phyloP scores from a whole-genome alignment of 2,113 vertebrate genomes.

The Opisthocomus hoazin region DNA sequence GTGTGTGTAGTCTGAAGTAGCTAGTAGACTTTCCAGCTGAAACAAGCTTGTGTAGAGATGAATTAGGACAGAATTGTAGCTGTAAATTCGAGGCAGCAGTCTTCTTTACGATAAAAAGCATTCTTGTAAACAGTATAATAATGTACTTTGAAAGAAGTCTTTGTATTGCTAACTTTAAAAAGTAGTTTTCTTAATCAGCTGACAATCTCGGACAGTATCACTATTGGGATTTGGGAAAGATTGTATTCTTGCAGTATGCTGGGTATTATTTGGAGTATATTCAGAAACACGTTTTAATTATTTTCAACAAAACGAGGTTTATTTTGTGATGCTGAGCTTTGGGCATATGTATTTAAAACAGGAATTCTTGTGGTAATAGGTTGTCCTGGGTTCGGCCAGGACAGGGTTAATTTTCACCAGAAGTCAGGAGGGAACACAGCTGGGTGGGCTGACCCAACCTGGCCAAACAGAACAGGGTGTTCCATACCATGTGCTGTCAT shows the following conservation, averaged over 20 bases:
- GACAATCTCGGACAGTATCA: neutral
- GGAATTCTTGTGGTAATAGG: neutral
- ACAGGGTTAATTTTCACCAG: no score
- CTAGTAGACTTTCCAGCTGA: neutral
- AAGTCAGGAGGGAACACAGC: no score
- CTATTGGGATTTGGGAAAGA: neutral
- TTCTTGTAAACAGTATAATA: neutral
- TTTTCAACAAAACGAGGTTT: neutral
- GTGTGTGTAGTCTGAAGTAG: neutral
- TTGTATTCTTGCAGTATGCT: neutral
- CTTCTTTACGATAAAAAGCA: neutral
- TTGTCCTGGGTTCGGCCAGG: no score
- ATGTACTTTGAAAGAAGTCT: neutral
- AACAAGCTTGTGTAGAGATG: neutral
- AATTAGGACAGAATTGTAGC: neutral
- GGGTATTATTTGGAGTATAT: neutral
- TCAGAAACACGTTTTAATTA: neutral
- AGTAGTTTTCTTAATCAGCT: neutral
- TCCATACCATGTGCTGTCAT: no score
- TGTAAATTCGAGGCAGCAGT: neutral
- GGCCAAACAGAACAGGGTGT: no score
- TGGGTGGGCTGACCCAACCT: no score
- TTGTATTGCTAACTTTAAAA: neutral
- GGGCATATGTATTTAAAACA: neutral
- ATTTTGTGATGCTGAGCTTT: neutral